A percentile compares a stretch with the other conserved stretches of the same genome.
Conservation (phyloP, 1,140 invertebrate species). For the Camponotus pennsylvanicus region DNA sequence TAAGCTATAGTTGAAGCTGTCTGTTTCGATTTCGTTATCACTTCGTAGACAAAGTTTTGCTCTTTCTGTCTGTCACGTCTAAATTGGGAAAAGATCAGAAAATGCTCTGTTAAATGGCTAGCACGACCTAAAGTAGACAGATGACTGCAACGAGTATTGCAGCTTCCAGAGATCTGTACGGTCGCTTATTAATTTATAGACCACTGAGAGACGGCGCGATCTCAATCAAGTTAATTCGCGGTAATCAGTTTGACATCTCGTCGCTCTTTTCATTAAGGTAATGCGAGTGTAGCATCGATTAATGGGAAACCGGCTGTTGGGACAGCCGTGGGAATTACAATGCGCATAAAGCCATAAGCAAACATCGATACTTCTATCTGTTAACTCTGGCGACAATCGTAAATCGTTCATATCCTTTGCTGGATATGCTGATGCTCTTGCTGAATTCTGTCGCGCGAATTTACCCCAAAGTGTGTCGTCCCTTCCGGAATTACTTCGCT, state of each 20-base stretch:
- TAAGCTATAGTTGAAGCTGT: constrained; percentile 1
- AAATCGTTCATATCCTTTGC: constrained; percentile 49
- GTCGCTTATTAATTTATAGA: constrained; percentile 42
- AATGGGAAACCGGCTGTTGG: constrained; percentile 21
- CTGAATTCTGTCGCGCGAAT: constrained; percentile 61
- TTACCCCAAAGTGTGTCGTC: constrained; percentile 33
- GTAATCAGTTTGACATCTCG: not conserved
- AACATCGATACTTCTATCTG: constrained; percentile 29
- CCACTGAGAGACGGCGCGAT: constrained; percentile 2
- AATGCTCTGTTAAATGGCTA: not conserved
- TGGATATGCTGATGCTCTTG: constrained; percentile 25
- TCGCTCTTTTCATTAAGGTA: constrained; percentile 56
- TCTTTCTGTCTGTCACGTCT: constrained; percentile 19
- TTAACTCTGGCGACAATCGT: constrained; percentile 48
- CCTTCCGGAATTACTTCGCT: constrained; percentile 42
- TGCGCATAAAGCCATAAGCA: constrained; percentile 41
- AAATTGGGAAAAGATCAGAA: not conserved
- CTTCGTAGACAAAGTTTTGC: constrained; percentile 27
- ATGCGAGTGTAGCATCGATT: constrained; percentile 39
- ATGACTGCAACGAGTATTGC: not conserved
- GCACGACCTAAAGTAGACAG: not conserved
- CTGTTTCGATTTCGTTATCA: not conserved
- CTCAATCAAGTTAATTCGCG: constrained; percentile 50
- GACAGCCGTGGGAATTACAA: constrained; percentile 36
- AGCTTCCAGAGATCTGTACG: not conserved